These are phyloP conservation scores for Tuta absoluta DNA, from an alignment of 2,888 invertebrate species.

Conservation along the genomic window DNA sequence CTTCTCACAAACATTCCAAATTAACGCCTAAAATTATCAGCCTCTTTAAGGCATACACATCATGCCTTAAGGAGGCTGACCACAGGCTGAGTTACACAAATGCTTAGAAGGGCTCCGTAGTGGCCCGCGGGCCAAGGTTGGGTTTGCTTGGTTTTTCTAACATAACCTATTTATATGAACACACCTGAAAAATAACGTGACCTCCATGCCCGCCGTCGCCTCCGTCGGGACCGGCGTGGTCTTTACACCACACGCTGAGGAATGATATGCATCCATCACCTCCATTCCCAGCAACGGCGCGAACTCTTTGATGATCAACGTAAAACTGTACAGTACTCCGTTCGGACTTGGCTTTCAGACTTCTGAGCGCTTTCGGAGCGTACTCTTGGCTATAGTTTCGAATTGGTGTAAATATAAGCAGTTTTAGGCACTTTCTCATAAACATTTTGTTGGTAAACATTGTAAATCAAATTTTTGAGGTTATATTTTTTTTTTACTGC, in stretches of 20 bases:
- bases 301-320: constrained; percentile 85
- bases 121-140: no score
- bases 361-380: constrained; percentile 63
- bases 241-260: constrained; percentile 89
- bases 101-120: no score
- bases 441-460: constrained; percentile 11
- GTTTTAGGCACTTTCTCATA: constrained; percentile 9
- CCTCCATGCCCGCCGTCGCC: constrained; percentile 98
- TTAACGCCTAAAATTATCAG: no score
- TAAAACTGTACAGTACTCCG: constrained; percentile 80
- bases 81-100: no score
- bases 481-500: constrained; percentile 11
- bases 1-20: no score
- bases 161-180: not conserved
- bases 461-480: not conserved
- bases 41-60: no score
- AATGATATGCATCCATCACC: constrained; percentile 97
- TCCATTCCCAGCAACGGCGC: constrained; percentile 91
- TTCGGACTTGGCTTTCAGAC: constrained; percentile 67
- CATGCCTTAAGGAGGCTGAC: no score
- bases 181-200: constrained; percentile 89
- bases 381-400: constrained; percentile 44
- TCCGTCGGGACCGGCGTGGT: constrained; percentile 96
- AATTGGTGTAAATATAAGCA: not conserved
- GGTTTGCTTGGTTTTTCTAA: no score